Conservation (phyloP, 2,888 invertebrate species). For the Nomada hirtipes region DNA sequence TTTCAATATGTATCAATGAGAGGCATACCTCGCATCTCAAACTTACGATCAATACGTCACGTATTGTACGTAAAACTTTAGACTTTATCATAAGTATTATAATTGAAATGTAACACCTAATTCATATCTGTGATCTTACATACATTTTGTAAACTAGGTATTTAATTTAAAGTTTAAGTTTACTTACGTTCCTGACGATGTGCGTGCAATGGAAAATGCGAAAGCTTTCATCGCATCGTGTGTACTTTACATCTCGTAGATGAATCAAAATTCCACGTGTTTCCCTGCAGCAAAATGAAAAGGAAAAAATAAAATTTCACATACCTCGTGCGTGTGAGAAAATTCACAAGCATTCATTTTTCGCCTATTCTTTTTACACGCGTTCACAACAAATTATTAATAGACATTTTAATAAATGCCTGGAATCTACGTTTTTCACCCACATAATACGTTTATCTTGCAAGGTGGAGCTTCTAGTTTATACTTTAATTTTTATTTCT, state of each 20-base stretch:
- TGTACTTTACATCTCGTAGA: conserved; percentile 36
- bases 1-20: neutral
- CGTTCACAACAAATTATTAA: neutral
- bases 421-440: conserved; percentile 26
- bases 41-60: conserved; percentile 2
- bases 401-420: neutral
- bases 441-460: conserved; percentile 16
- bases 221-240: conserved; percentile 7
- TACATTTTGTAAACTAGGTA: conserved; percentile 28
- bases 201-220: conserved; percentile 18
- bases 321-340: conserved; percentile 45
- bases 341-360: conserved; percentile 27
- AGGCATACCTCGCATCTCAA: conserved; percentile 10
- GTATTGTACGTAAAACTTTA: neutral
- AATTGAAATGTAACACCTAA: neutral
- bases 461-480: neutral
- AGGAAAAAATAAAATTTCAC: conserved; percentile 42
- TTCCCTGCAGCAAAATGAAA: conserved; percentile 18
- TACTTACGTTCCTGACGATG: conserved; percentile 1
- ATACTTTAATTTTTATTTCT: too few species aligned
- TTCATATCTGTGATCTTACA: conserved; percentile 43
- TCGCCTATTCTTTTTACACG: conserved; percentile 17
- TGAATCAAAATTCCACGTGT: conserved; percentile 36
- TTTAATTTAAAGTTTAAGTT: conserved; percentile 31
- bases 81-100: conserved; percentile 13